Base-by-base conservation (phyloP, 1,140 invertebrate species). In the Heterodera schachtii region DNA sequence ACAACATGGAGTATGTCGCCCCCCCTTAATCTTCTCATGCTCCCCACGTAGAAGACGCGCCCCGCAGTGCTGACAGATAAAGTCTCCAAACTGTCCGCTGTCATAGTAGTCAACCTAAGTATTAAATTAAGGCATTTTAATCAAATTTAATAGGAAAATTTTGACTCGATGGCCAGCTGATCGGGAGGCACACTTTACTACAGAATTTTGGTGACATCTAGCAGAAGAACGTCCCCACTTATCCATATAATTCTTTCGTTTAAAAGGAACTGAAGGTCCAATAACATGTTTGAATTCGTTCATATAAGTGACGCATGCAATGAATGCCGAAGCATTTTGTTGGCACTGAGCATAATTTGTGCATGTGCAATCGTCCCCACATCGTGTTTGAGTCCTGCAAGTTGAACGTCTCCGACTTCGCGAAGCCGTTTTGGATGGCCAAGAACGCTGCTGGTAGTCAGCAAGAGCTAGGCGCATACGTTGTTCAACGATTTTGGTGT, bases 161-260 rank as follows among this genome's bases (percentile, higher is more conserved):
- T 9, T 13, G 16, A 60, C 57, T 16, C 57, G 8, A 2, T 60
- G 57, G 8, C 4, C 4, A 60, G 57, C 8, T 2, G 57, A 60
- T 13, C 19, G 8, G 3, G 57, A 9, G 3, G 57, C 57, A 16
- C 57, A 60, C 2, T 60, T 60, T 9, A 60, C 0, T 3, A 16
- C 9, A 1, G 3, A 13, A 60, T 16, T 7, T 60, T 13, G 5
- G 13, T 60, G 57, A 16, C 57, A 60, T 9, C 57, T 9, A 3
- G 0, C 0, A 60, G 57, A 16, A 1, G 57, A 16, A 13, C 57
- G 57, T 0, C 9, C 57, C 57, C 3, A 9, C 5, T 9, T 16
- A n/a, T n/a, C n/a, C 11, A 3, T 0, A 3, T 3, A 3, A 1
- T 9, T 0, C 0, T 4, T 60, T 13, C 3, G 0, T 9, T 60